Evolutionary conservation across 2,888 invertebrate genomes (phyloP).

Genomic region (Euzophera pinguis): DNA sequence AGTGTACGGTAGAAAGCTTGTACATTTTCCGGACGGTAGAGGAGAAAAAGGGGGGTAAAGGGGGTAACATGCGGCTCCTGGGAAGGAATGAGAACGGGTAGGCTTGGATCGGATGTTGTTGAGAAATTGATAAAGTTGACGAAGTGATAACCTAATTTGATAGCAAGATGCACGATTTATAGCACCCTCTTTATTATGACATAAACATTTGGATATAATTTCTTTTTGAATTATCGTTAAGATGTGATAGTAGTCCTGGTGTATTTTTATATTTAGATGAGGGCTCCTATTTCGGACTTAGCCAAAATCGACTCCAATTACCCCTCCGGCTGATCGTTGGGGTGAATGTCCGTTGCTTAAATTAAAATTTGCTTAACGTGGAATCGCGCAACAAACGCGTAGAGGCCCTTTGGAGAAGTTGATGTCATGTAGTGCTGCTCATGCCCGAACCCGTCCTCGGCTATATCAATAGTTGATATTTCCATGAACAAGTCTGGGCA

Average conservation of each 20-base stretch:
- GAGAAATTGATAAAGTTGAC: conserved; percentile 48
- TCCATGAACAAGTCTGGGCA: too few species aligned
- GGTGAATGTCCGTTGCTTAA: too few species aligned
- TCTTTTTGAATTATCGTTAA: background rate
- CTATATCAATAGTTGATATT: too few species aligned
- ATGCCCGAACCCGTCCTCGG: too few species aligned
- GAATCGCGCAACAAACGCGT: too few species aligned
- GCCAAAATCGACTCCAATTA: too few species aligned
- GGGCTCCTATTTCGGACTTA: too few species aligned
- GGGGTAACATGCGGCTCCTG: conserved; percentile 34
- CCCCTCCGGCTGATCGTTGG: too few species aligned
- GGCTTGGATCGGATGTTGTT: conserved; percentile 24
- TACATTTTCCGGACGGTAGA: conserved; percentile 38
- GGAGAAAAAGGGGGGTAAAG: conserved; percentile 9
- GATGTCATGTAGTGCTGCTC: too few species aligned
- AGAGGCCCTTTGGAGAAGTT: too few species aligned
- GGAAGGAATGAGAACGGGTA: conserved; percentile 31
- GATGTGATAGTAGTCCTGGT: background rate
- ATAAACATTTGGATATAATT: background rate
- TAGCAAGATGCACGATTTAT: conserved; percentile 9
- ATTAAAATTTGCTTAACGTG: too few species aligned
- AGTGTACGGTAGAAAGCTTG: conserved; percentile 35
- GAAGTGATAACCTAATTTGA: conserved; percentile 16
- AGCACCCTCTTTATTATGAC: background rate
- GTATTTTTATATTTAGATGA: background rate